Percentiles rank a stretch among this genome's conserved stretches.
Evolutionary conservation across 2,113 vertebrate genomes (phyloP).

Genomic region (Phylloscopus trochilus): DNA sequence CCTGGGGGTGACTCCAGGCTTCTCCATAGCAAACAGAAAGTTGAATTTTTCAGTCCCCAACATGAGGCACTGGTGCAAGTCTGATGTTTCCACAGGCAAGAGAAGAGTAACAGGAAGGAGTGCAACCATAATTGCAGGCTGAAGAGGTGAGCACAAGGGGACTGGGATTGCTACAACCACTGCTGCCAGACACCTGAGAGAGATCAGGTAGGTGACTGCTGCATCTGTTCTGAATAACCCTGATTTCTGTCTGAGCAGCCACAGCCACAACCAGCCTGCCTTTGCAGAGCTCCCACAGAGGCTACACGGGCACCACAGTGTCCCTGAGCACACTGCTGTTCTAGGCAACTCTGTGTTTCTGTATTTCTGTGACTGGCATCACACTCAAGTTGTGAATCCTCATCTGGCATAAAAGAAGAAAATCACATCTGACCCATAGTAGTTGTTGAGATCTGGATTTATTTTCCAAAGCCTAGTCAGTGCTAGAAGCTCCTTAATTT

Average conservation of each 20-base stretch:
- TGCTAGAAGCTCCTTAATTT: not conserved
- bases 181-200: not conserved
- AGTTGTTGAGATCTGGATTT: not conserved
- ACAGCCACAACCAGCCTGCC: not conserved
- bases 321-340: not conserved
- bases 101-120: not conserved
- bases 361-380: not conserved
- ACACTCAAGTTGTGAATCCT: not conserved
- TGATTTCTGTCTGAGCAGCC: not conserved
- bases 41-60: not conserved
- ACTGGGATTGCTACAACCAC: not conserved
- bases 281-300: not conserved
- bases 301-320: accelerated
- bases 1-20: not conserved
- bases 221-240: not conserved
- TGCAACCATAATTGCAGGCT: not conserved
- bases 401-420: not conserved
- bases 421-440: not conserved
- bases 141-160: not conserved
- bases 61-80: not conserved
- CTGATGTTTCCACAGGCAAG: not conserved
- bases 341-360: not conserved
- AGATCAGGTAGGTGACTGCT: not conserved
- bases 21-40: not conserved
- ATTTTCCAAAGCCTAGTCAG: not conserved